These are phyloP conservation scores for Agrotis puta DNA, from an alignment of 2,888 invertebrate species.

Conservation along the genomic window DNA sequence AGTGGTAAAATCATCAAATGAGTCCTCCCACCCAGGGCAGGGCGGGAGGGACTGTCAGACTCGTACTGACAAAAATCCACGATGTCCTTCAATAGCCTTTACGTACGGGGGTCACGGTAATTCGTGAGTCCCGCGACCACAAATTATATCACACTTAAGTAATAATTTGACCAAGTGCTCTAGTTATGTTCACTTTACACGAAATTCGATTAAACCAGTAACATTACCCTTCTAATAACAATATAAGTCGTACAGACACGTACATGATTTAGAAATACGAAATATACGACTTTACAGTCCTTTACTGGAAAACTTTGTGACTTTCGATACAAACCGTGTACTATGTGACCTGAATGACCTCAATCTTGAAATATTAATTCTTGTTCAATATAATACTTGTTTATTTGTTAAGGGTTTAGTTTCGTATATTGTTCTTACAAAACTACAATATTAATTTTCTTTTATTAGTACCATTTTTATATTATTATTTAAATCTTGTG, in stretches of 20 bases:
- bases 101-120: no score
- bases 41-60: no score
- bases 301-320: constrained; percentile 35
- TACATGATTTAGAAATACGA: constrained; percentile 37
- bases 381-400: constrained; percentile 44
- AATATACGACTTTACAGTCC: constrained; percentile 39
- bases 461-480: not conserved
- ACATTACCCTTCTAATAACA: constrained; percentile 12
- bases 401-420: constrained; percentile 10
- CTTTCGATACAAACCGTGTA: constrained; percentile 31
- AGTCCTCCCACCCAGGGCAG: no score
- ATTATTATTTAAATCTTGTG: no score
- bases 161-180: not conserved
- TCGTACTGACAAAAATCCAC: no score
- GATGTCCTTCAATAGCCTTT: no score
- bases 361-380: constrained; percentile 50
- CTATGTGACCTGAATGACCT: constrained; percentile 19
- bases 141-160: no score
- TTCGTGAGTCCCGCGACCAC: no score
- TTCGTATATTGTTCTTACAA: not conserved
- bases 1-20: no score
- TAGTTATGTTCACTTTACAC: constrained; percentile 10
- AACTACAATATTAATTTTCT: not conserved
- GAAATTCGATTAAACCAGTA: constrained; percentile 3
- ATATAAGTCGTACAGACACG: constrained; percentile 23